A percentile compares a stretch with the other conserved stretches of the same genome.
These are phyloP conservation scores for Phrynosoma platyrhinos DNA, from an alignment of 2,113 vertebrate species.

Conservation along the genomic window DNA sequence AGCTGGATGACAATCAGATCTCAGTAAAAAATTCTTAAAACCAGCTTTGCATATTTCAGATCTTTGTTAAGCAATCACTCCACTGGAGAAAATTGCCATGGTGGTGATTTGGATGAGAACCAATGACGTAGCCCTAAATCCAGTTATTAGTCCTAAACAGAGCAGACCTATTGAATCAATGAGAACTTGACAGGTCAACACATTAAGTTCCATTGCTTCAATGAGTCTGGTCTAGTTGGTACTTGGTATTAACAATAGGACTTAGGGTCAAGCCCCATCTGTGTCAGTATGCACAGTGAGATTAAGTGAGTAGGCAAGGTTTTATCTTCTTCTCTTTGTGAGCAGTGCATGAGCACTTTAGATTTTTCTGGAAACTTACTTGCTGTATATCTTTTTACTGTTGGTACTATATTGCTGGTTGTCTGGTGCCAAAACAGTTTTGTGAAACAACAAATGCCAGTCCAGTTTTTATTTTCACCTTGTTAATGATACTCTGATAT, in stretches of 20 bases:
- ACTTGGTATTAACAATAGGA: neutral
- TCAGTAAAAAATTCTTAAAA: neutral
- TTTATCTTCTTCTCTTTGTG: constrained; percentile 8
- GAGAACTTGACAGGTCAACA: no score
- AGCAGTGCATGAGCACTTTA: neutral
- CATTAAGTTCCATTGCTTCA: no score
- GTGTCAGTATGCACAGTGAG: neutral
- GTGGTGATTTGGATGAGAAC: neutral
- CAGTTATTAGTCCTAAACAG: no score
- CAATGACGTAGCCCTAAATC: no score
- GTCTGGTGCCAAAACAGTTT: constrained; percentile 3
- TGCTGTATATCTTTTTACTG: neutral
- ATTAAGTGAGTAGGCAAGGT: neutral
- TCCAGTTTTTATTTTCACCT: constrained; percentile 20
- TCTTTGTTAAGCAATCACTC: neutral
- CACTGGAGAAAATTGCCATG: neutral
- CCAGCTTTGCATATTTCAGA: neutral
- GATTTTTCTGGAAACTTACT: neutral
- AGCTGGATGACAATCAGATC: neutral
- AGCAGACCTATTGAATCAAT: no score
- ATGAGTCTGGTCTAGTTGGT: no score
- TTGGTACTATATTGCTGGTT: neutral
- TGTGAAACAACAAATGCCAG: constrained; percentile 1
- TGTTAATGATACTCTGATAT: constrained; percentile 13
- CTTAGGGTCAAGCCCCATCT: neutral